These are phyloP conservation scores for Apistogramma diplotaenia DNA, from an alignment of 2,113 vertebrate species.

Conservation along the genomic window DNA sequence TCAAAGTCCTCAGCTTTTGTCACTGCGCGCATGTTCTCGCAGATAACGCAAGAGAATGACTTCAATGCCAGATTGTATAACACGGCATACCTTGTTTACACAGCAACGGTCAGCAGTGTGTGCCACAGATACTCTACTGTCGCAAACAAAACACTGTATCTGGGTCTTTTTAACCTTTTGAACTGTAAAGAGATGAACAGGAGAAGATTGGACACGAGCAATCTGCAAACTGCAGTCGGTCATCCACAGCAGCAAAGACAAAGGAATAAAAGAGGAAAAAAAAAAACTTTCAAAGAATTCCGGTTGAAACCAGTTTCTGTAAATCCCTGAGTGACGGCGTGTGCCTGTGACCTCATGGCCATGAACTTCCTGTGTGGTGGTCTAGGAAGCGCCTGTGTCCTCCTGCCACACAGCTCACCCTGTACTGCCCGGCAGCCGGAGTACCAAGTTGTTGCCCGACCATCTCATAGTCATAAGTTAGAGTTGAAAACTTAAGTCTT, in stretches of 20 bases:
- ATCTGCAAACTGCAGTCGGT: not conserved
- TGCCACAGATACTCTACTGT: not conserved
- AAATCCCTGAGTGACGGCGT: constrained; percentile 54
- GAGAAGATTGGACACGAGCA: not conserved
- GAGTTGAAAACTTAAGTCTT: not conserved
- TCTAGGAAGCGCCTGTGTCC: constrained; percentile 7
- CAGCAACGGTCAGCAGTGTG: constrained; percentile 20
- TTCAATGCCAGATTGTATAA: constrained; percentile 25
- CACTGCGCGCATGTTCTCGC: constrained; percentile 36
- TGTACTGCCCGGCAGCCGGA: not conserved
- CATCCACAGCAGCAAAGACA: constrained; percentile 11
- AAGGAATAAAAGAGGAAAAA: constrained; percentile 2
- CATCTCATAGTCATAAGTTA: not conserved
- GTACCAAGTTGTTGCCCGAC: not conserved
- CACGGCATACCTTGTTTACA: constrained; percentile 50
- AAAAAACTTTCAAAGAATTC: constrained; percentile 36
- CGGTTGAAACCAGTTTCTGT: constrained; percentile 59
- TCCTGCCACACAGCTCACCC: constrained; percentile 8
- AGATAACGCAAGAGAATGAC: constrained; percentile 38
- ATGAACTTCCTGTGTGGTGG: constrained; percentile 64
- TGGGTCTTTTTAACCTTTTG: not conserved
- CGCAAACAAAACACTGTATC: not conserved
- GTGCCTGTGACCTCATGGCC: constrained; percentile 58
- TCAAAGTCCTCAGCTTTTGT: constrained; percentile 64
- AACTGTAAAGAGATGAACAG: not conserved